Base-by-base conservation (phyloP, 2,113 vertebrate genomes). In the Etheostoma cragini region DNA sequence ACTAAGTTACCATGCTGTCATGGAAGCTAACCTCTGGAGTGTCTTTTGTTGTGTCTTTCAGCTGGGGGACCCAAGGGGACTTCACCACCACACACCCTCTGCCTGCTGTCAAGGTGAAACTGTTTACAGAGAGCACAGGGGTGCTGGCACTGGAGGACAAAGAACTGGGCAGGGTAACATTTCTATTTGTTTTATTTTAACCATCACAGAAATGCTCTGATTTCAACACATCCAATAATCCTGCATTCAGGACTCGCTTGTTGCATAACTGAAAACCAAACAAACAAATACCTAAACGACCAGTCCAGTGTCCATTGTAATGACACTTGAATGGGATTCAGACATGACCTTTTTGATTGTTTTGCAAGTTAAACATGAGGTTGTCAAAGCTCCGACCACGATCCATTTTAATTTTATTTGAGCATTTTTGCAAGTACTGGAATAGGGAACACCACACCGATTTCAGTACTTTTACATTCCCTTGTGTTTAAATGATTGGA, bases 11-110 rank as follows among this genome's bases (percentile, higher is more conserved):
- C 50, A 7, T 4, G 75, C 74, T 91, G 81, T 82, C 79, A 87
- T 89, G 86, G 87, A 84, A 83, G 81, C 78, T 78, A 74, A 87
- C 85, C 89, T 92, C 88, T 71, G 30, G 86, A 78, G 88, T 88
- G 73, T 75, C 49, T 66, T 81, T 58, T 90, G 83, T 88, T 89
- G 67, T 92, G 81, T 92, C 94, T 95, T 92, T 80, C 95, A 99
- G 98, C 83, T 99, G 98, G 98, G 98, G 98, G 33, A 99, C 98
- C 91, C 98, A 99, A 92, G 98, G 98, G 85, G 98, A 99, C 94
- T 99, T 99, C 93, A 97, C 95, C 0, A 98, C 97, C 19, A 99
- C 98, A 45, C 98, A 99, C 0, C 98, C 98, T 0, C 96, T 99
- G 80, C 98, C 98, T 21, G 98, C 96, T 52, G 98, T 99, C 93